Evolutionary conservation across 1,140 invertebrate genomes (phyloP).

Genomic region (Orchesella cincta): DNA sequence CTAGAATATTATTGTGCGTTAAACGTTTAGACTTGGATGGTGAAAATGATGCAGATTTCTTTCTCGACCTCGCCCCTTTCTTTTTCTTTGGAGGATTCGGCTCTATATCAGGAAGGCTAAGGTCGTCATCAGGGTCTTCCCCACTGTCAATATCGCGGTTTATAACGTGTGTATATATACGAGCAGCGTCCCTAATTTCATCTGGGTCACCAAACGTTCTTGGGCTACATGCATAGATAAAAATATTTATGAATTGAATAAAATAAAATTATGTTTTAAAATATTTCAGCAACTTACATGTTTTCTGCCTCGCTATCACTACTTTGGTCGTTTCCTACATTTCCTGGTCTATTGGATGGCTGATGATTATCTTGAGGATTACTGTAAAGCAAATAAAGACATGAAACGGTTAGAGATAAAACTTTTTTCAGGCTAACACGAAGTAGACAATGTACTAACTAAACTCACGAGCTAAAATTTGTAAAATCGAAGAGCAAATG

Average conservation of each 20-base stretch:
- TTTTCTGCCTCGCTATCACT: slow-evolving; percentile 17
- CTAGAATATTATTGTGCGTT: not conserved
- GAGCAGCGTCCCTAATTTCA: slow-evolving; percentile 1
- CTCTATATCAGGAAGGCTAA: slow-evolving; percentile 39
- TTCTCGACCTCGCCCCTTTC: not conserved
- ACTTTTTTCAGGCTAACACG: too few relatives aligned
- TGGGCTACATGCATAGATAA: not conserved
- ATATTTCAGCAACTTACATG: slow-evolving; percentile 5
- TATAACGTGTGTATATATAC: not conserved
- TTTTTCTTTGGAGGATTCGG: slow-evolving; percentile 24
- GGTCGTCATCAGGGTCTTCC: slow-evolving; percentile 30
- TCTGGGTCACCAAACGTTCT: slow-evolving; percentile 4
- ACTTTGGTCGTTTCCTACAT: not conserved
- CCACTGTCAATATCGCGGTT: slow-evolving; percentile 24
- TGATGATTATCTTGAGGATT: not conserved
- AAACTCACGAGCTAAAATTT: too few relatives aligned
- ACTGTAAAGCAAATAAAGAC: slow-evolving; percentile 9
- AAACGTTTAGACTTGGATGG: slow-evolving; percentile 12
- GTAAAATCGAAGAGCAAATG: too few relatives aligned
- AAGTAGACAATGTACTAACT: too few relatives aligned
- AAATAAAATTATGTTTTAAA: not conserved
- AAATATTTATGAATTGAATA: not conserved
- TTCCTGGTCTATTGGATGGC: not conserved
- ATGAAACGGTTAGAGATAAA: too few relatives aligned
- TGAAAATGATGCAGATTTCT: not conserved